These are phyloP conservation scores for Scaptomyza reducta DNA, from an alignment of 2,888 invertebrate species.

Conservation along the genomic window DNA sequence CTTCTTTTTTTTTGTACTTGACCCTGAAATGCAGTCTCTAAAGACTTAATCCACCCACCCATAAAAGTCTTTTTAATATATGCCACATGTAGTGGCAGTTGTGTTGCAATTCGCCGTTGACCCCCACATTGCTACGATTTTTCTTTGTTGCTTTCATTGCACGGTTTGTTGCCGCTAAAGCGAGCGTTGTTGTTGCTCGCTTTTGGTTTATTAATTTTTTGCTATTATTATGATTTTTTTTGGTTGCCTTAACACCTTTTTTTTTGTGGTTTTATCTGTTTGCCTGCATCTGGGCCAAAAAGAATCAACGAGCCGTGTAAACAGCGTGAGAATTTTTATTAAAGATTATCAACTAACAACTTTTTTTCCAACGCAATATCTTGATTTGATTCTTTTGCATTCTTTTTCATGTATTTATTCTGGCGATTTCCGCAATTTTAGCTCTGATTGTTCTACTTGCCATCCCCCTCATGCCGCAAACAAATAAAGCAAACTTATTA, in stretches of 20 bases:
- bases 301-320: constrained; percentile 78
- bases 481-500: constrained; percentile 63
- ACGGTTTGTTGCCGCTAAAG: constrained; percentile 42
- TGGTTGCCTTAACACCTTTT: constrained; percentile 48
- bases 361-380: constrained; percentile 24
- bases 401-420: constrained; percentile 55
- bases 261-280: constrained; percentile 41
- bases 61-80: constrained; percentile 10
- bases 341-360: constrained; percentile 59
- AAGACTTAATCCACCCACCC: constrained; percentile 36
- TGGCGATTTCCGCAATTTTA: constrained; percentile 72
- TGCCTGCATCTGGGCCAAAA: constrained; percentile 50
- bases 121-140: constrained; percentile 50
- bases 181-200: constrained; percentile 6
- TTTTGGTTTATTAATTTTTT: constrained; percentile 41
- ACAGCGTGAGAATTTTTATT: constrained; percentile 80
- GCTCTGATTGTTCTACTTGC: constrained; percentile 70
- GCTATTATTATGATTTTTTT: constrained; percentile 34
- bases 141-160: constrained; percentile 46
- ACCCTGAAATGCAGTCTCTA: constrained; percentile 51
- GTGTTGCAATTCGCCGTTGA: constrained; percentile 76
- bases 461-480: constrained; percentile 53
- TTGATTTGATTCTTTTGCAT: constrained; percentile 47
- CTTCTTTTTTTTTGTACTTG: constrained; percentile 27
- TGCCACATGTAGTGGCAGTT: constrained; percentile 32